phyloP scores from a whole-genome alignment of 2,888 invertebrate species.

The Myopa tessellatipennis region DNA sequence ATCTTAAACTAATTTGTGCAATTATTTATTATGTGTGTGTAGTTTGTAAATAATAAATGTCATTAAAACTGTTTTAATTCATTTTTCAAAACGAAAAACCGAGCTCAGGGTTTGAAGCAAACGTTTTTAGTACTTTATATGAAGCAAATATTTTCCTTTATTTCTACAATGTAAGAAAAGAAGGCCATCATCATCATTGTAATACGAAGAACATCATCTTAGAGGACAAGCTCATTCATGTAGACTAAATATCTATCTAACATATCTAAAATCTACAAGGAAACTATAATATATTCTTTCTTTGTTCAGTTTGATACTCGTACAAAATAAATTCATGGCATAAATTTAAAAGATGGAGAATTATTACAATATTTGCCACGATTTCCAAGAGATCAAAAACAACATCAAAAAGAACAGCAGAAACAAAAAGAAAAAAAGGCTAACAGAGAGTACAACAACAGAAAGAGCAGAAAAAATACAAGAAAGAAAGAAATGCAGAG shows the following conservation, averaged over 20 bases:
- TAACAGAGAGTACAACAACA: constrained; percentile 32
- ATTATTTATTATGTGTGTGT: constrained; percentile 62
- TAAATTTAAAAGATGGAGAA: neutral
- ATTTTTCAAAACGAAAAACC: constrained; percentile 39
- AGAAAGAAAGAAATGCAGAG: constrained; percentile 42
- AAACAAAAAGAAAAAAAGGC: constrained; percentile 42
- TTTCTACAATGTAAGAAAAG: no score
- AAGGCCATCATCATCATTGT: no score
- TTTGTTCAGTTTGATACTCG: no score
- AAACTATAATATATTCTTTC: no score
- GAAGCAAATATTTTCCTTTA: no score
- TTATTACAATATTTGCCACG: constrained; percentile 58
- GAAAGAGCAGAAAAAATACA: constrained; percentile 41
- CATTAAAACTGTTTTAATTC: constrained; percentile 46
- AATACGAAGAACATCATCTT: no score
- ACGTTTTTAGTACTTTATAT: no score
- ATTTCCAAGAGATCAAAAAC: constrained; percentile 51
- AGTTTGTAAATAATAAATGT: constrained; percentile 43
- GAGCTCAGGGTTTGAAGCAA: no score
- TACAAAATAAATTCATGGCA: no score
- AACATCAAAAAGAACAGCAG: constrained; percentile 33
- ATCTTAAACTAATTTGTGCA: constrained; percentile 57
- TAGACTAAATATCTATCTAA: no score
- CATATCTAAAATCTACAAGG: no score
- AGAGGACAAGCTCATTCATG: no score